A percentile compares a stretch with the other conserved stretches of the same genome.
Conservation (phyloP, 2,888 invertebrate species). For the Amblyjoppa proteus region DNA sequence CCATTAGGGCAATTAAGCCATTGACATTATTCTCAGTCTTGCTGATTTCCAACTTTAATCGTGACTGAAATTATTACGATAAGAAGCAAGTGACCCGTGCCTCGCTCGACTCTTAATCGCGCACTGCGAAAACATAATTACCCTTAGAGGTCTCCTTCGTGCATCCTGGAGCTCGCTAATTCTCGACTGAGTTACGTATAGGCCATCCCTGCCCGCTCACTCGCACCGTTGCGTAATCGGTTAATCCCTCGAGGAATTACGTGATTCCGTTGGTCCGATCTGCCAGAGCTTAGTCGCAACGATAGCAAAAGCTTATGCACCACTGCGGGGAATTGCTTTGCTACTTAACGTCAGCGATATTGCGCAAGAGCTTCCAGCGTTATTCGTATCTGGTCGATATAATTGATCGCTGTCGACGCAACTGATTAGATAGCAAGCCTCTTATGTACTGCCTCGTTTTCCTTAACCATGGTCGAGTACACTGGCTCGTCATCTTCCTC, state of each 20-base stretch:
- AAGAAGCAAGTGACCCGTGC: constrained; percentile 18
- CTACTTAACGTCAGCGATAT: constrained; percentile 31
- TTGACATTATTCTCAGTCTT: too few relatives aligned
- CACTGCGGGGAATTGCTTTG: constrained; percentile 33
- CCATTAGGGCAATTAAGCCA: too few relatives aligned
- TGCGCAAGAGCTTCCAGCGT: constrained; percentile 30
- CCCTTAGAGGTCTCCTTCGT: constrained; percentile 23
- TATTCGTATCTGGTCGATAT: constrained; percentile 17
- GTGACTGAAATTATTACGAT: constrained; percentile 4
- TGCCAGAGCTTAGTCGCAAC: constrained; percentile 12
- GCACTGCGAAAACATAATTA: constrained; percentile 41
- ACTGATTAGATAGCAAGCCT: constrained; percentile 12
- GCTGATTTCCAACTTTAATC: not conserved
- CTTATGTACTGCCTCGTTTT: not conserved
- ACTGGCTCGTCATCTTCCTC: not conserved
- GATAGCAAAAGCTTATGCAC: constrained; percentile 34
- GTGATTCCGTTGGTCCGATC: constrained; percentile 40
- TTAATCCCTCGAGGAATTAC: constrained; percentile 50
- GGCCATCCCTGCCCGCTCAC: constrained; percentile 11
- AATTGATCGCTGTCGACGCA: constrained; percentile 36
- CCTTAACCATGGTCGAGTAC: too few relatives aligned
- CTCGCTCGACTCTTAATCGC: constrained; percentile 33
- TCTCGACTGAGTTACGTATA: constrained; percentile 44
- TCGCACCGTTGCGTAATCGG: constrained; percentile 39
- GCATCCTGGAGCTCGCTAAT: constrained; percentile 47